Conservation (phyloP, 2,888 invertebrate genomes). For the Drosophila austrosaltans region DNA sequence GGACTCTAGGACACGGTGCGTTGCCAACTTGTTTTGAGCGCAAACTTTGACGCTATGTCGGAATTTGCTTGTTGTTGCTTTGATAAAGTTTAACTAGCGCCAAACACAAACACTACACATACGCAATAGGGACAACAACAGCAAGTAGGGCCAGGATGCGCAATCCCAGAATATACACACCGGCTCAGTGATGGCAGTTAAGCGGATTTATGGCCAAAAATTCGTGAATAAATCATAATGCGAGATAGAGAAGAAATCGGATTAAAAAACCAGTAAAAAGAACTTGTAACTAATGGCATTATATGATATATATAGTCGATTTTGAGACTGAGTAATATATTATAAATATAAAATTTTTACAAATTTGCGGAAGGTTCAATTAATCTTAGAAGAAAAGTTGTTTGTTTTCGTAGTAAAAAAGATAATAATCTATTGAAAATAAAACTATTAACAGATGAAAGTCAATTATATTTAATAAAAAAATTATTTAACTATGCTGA, state of each 20-base stretch:
- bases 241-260: background rate
- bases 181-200: constrained; percentile 11
- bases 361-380: no score
- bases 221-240: background rate
- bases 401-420: no score
- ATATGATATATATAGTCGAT: no score
- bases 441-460: no score
- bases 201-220: background rate
- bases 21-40: constrained; percentile 61
- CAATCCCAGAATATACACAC: constrained; percentile 6
- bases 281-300: no score
- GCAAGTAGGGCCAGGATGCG: constrained; percentile 32
- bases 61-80: constrained; percentile 42
- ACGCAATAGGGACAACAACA: constrained; percentile 23
- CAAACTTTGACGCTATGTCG: constrained; percentile 61
- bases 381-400: no score
- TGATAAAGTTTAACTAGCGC: constrained; percentile 77
- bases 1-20: constrained; percentile 23
- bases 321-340: no score
- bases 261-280: no score
- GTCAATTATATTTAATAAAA: no score
- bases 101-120: constrained; percentile 47
- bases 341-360: no score
- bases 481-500: no score
- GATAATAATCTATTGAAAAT: no score